These are phyloP conservation scores for Parthenolecanium corni DNA, from an alignment of 2,888 invertebrate genomes.

Conservation along the genomic window DNA sequence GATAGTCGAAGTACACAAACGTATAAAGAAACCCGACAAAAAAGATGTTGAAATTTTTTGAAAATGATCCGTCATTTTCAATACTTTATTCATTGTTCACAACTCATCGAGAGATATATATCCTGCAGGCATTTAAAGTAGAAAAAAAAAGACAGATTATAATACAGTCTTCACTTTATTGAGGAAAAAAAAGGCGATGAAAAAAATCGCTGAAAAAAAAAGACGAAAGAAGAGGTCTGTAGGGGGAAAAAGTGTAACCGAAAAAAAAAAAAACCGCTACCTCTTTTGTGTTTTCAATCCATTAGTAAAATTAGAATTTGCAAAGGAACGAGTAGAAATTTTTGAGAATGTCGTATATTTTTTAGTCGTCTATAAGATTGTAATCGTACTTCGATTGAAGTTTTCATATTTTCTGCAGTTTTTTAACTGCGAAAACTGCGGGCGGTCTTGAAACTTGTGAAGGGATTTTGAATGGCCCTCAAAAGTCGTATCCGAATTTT, in stretches of 20 bases:
- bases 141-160: background rate
- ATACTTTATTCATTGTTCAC: background rate
- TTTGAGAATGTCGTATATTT: slow-evolving; percentile 10
- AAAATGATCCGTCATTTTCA: background rate
- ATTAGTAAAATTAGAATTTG: slow-evolving; percentile 25
- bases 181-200: background rate
- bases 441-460: slow-evolving; percentile 7
- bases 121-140: background rate
- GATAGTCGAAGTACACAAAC: no score
- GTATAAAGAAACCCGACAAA: background rate
- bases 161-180: background rate
- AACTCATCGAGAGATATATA: background rate
- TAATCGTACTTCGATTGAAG: background rate
- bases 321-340: slow-evolving; percentile 11
- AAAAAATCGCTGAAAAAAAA: background rate
- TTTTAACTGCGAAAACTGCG: background rate
- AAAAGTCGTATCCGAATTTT: slow-evolving; percentile 23
- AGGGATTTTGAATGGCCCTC: slow-evolving; percentile 12
- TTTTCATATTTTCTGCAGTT: background rate
- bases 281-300: slow-evolving; percentile 22
- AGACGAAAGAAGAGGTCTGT: no score
- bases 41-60: background rate
- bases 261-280: slow-evolving; percentile 2
- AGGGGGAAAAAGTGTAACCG: background rate
- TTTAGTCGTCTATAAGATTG: background rate